Evolutionary conservation across 2,113 vertebrate species (phyloP).

Genomic region (Hemibates koningsi): DNA sequence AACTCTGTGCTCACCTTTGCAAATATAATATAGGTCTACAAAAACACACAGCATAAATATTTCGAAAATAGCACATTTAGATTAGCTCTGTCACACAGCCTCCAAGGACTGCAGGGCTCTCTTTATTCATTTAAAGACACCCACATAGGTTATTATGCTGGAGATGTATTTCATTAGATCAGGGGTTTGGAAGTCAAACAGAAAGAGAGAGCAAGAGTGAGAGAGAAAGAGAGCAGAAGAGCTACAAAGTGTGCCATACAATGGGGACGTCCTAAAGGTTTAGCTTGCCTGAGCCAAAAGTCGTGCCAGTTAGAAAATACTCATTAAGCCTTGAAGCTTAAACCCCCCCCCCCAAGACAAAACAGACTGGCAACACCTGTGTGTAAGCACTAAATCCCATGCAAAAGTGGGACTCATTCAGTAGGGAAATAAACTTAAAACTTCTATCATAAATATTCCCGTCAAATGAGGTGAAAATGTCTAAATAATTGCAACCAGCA

Average conservation of each 20-base stretch:
- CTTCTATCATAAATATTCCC: background rate
- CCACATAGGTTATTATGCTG: constrained; percentile 40
- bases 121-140: constrained; percentile 52
- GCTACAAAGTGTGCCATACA: background rate
- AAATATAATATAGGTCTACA: background rate
- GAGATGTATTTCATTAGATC: constrained; percentile 53
- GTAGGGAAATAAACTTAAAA: background rate
- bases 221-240: background rate
- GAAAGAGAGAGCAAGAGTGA: background rate
- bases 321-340: background rate
- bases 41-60: background rate
- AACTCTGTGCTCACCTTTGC: background rate
- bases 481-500: background rate
- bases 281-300: background rate
- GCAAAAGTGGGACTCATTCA: constrained; percentile 19
- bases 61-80: constrained; percentile 32
- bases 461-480: background rate
- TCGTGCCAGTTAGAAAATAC: background rate
- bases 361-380: constrained; percentile 33
- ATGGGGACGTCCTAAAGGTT: background rate
- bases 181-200: constrained; percentile 16
- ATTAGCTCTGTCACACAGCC: constrained; percentile 31
- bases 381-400: background rate
- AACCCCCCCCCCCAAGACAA: background rate
- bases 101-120: constrained; percentile 37